Evolutionary conservation across 2,888 invertebrate genomes (phyloP).

Genomic region (Caenorhabditis sp.): DNA sequence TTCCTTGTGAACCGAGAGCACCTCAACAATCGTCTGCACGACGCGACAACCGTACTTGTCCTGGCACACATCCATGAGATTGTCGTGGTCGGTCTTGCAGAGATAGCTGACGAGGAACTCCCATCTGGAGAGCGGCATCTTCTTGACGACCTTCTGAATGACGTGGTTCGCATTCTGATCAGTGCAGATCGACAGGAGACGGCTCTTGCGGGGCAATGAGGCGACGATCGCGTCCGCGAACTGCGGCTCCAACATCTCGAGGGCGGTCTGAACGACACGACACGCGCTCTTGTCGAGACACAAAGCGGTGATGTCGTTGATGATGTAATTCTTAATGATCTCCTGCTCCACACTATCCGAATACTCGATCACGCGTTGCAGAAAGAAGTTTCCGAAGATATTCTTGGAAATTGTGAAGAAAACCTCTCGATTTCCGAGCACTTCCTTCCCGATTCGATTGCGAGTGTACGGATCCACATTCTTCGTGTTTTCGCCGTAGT

Average conservation of each 20-base stretch:
- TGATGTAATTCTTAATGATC: slow-evolving; percentile 40
- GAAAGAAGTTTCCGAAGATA: slow-evolving; percentile 41
- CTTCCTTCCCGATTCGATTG: neutral
- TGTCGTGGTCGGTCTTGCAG: slow-evolving; percentile 17
- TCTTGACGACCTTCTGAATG: slow-evolving; percentile 59
- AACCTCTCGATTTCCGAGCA: slow-evolving; percentile 12
- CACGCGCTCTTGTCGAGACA: slow-evolving; percentile 70
- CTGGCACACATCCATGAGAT: slow-evolving; percentile 56
- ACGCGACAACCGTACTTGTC: slow-evolving; percentile 71
- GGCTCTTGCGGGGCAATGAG: slow-evolving; percentile 24
- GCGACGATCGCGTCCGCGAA: slow-evolving; percentile 13
- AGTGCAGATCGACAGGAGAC: slow-evolving; percentile 48
- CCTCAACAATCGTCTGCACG: slow-evolving; percentile 65
- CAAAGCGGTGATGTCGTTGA: slow-evolving; percentile 43
- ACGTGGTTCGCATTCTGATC: slow-evolving; percentile 73
- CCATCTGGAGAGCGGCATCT: slow-evolving; percentile 34
- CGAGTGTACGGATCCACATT: no score
- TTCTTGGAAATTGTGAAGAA: slow-evolving; percentile 15
- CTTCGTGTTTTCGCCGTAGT: no score
- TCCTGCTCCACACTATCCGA: slow-evolving; percentile 39
- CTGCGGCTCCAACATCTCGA: slow-evolving; percentile 5
- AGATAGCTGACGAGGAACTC: slow-evolving; percentile 37
- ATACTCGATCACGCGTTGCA: slow-evolving; percentile 63
- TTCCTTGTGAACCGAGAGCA: slow-evolving; percentile 9
- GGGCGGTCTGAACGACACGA: slow-evolving; percentile 71